Evolutionary conservation across 2,113 vertebrate genomes (phyloP), one percentile per base, ranked within the genome.

Genomic region (Caranx melampygus): DNA sequence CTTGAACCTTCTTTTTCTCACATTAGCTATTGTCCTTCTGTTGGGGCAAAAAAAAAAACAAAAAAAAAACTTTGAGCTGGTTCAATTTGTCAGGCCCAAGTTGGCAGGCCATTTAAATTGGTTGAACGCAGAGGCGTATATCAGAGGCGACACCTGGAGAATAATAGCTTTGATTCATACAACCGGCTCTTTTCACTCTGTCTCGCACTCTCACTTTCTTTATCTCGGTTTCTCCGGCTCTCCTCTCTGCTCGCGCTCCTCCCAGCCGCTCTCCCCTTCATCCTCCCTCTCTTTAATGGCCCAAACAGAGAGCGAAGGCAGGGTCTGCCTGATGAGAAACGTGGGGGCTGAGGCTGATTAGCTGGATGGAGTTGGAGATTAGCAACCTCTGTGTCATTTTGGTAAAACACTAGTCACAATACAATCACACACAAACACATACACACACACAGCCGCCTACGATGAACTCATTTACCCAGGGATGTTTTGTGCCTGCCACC

Each of bases 41-140:
- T 55, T 35, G 42, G 54, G 52, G 51, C 1, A 34, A 57, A 71
- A 26, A 26, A 26, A 26, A 60, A 83, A 80, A 82, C 69, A n/a
- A 26, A 26, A 26, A 26, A 26, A 60, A 83, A 80, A 82, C 69
- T 85, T 84, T 65, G 59, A 55, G 65, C 65, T 45, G 14, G 45
- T 81, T 75, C 49, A 81, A 21, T 84, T 84, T 85, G 70, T 88
- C 83, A 85, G 81, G 55, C 64, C 37, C 37, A 45, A 68, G 67
- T 47, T 84, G 87, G 74, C 78, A 83, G 79, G 67, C 62, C 65
- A 89, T 89, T 89, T 89, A 87, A 91, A 77, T 66, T 65, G 63
- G 63, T 59, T 54, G 35, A 74, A 82, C 26, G 44, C 72, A 26
- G 40, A 75, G 51, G 69, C 64, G 71, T 80, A 75, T 65, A 81